These are phyloP conservation scores for Scyliorhinus canicula DNA, from an alignment of 2,797 vertebrate genomes.

Conservation along the genomic window DNA sequence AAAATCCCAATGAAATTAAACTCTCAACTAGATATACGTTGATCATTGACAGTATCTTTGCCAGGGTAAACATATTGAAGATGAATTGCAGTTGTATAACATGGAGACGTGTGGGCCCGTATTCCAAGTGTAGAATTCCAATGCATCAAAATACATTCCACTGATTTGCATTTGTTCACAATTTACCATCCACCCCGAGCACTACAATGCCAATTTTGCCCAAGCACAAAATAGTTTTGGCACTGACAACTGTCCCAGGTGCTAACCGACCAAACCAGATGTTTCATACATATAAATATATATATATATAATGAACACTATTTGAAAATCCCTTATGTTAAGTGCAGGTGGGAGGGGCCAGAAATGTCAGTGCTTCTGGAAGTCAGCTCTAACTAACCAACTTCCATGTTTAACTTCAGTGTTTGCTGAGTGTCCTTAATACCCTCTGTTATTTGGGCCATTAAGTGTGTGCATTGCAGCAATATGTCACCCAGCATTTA, in stretches of 20 bases:
- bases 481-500: not conserved
- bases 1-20: not conserved
- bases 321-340: too few species aligned
- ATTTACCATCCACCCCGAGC: not conserved
- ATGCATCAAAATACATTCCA: not conserved
- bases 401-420: not conserved
- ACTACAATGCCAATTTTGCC: not conserved
- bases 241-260: not conserved
- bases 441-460: not conserved
- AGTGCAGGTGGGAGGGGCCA: not conserved
- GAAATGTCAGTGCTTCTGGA: not conserved
- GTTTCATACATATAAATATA: not conserved
- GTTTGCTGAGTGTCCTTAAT: not conserved
- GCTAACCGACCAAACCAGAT: not conserved
- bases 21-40: not conserved
- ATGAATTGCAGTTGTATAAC: not conserved
- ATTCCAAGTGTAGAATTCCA: not conserved
- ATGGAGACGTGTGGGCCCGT: not conserved
- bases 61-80: not conserved
- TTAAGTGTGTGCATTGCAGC: not conserved
- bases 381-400: not conserved
- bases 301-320: not conserved
- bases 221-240: constrained; percentile 1
- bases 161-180: not conserved
- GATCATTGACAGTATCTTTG: not conserved